Conservation (phyloP, 2,797 vertebrate genomes). For the Benthosema pterotum region DNA sequence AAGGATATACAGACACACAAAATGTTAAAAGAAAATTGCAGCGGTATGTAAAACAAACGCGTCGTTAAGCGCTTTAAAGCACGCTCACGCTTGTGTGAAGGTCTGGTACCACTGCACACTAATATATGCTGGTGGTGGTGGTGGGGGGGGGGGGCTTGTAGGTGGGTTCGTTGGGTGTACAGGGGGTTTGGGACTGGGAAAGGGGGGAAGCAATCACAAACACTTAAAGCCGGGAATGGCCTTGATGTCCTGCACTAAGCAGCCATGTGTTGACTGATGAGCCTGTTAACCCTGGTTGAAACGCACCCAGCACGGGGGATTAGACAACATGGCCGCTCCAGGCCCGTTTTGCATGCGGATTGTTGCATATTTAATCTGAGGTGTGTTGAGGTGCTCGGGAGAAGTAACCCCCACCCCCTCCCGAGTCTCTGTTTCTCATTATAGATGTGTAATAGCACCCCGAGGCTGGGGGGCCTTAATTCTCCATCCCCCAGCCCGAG, state of each 20-base stretch:
- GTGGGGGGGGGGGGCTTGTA: conserved; percentile 11
- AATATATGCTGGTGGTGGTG: conserved; percentile 41
- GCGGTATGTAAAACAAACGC: no score
- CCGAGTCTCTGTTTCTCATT: conserved; percentile 70
- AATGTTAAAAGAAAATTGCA: no score
- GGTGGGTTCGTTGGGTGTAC: conserved; percentile 25
- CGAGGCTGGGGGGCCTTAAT: conserved; percentile 70
- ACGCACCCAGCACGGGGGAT: conserved; percentile 75
- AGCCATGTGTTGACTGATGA: conserved; percentile 80
- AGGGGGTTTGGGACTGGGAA: conserved; percentile 39
- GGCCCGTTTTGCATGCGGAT: conserved; percentile 77
- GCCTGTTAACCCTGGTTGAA: conserved; percentile 81
- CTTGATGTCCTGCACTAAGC: conserved; percentile 78
- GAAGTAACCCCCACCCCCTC: conserved; percentile 50
- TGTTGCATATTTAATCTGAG: conserved; percentile 82
- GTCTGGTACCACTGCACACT: no score
- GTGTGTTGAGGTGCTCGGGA: conserved; percentile 69
- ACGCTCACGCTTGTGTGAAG: no score
- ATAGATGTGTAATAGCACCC: conserved; percentile 77
- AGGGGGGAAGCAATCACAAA: conserved; percentile 76
- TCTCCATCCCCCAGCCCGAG: conserved; percentile 63
- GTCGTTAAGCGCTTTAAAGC: no score
- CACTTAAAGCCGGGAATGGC: conserved; percentile 80
- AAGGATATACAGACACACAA: no score
- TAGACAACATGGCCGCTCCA: conserved; percentile 66